Percentiles rank a stretch among this genome's conserved stretches.
These are phyloP conservation scores for Spodoptera frugiperda DNA, from an alignment of 1,140 invertebrate species.

Conservation along the genomic window DNA sequence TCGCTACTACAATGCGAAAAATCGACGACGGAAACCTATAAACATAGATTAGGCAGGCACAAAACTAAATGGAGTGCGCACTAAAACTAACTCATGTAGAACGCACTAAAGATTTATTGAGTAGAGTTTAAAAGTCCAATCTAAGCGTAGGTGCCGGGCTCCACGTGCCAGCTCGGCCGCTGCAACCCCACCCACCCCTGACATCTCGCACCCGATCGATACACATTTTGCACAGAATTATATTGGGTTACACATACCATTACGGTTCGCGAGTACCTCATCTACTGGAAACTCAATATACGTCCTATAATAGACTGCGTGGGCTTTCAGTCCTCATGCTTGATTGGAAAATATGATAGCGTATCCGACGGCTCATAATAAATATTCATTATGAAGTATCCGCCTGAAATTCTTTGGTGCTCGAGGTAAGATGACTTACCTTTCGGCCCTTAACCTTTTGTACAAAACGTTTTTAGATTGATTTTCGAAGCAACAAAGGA, in stretches of 20 bases:
- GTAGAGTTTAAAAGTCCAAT: constrained; percentile 31
- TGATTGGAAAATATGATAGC: constrained; percentile 39
- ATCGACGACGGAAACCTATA: constrained; percentile 2
- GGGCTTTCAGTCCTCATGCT: constrained; percentile 31
- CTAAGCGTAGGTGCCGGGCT: background rate
- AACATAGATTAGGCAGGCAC: background rate
- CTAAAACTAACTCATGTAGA: constrained; percentile 35
- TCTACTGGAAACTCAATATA: constrained; percentile 40
- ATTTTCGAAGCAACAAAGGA: background rate
- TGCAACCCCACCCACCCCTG: constrained; percentile 23
- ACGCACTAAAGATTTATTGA: constrained; percentile 41
- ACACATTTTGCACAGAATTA: constrained; percentile 46
- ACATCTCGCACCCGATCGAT: constrained; percentile 36
- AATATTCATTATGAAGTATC: constrained; percentile 1
- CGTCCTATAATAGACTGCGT: constrained; percentile 42
- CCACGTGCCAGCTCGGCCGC: constrained; percentile 22
- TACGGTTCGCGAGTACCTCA: constrained; percentile 22
- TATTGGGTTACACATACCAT: constrained; percentile 44
- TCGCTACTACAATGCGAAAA: constrained; percentile 3
- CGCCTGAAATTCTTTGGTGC: background rate
- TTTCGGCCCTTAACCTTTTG: background rate
- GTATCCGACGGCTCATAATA: constrained; percentile 21
- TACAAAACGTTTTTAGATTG: background rate
- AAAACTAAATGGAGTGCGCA: constrained; percentile 24
- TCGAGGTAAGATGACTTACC: constrained; percentile 3